These are phyloP conservation scores for Epirrita christyi DNA, from an alignment of 2,888 invertebrate species.

Conservation along the genomic window DNA sequence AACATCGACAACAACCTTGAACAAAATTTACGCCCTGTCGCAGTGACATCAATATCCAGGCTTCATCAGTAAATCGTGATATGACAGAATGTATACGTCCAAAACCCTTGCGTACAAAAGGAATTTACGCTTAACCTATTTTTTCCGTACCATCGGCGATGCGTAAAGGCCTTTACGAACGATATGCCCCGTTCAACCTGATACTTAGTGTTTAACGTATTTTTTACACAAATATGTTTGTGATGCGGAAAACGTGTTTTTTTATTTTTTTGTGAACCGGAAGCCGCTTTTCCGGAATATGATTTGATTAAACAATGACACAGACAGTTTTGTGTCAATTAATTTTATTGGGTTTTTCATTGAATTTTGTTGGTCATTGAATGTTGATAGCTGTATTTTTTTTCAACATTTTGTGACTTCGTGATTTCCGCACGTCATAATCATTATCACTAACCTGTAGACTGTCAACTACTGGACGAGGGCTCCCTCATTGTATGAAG, in stretches of 20 bases:
- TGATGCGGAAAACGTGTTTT: conserved; percentile 30
- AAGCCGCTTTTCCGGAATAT: conserved; percentile 1
- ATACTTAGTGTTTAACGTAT: conserved; percentile 40
- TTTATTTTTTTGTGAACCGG: conserved; percentile 26
- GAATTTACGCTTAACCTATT: conserved; percentile 35
- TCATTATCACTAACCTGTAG: too few species aligned
- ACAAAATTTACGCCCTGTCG: background rate
- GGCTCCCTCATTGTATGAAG: too few species aligned
- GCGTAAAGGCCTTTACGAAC: conserved; percentile 45
- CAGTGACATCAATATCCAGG: background rate
- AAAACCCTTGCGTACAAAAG: conserved; percentile 37
- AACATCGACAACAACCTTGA: background rate
- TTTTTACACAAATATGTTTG: conserved; percentile 37
- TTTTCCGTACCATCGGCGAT: conserved; percentile 47
- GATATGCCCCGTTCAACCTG: conserved; percentile 42
- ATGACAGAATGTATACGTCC: conserved; percentile 25
- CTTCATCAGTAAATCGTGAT: conserved; percentile 10
- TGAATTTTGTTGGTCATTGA: background rate
- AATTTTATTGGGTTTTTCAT: background rate
- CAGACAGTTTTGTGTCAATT: background rate
- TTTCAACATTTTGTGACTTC: too few species aligned
- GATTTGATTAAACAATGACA: background rate
- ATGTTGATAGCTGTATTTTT: too few species aligned
- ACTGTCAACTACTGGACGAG: too few species aligned
- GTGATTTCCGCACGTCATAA: too few species aligned